phyloP scores from a whole-genome alignment of 2,797 vertebrate genomes.

The Siniperca undulata region DNA sequence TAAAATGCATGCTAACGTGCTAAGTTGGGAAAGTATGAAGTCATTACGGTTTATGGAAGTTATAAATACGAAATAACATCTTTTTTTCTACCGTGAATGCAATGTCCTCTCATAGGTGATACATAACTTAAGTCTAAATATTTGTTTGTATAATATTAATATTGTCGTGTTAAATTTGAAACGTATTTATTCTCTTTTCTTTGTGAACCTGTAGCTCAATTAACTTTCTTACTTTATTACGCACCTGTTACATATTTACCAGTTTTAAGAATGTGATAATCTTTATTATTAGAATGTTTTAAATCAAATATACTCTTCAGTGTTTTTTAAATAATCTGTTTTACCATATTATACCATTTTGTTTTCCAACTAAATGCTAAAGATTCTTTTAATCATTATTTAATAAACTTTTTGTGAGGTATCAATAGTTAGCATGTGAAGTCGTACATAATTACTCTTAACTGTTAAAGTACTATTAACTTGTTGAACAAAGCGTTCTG shows the following conservation, averaged over 20 bases:
- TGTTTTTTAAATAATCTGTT: slow-evolving; percentile 7
- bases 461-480: neutral
- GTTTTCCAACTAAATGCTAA: neutral
- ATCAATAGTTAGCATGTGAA: slow-evolving; percentile 6
- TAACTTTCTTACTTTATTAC: neutral
- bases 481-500: neutral
- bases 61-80: neutral
- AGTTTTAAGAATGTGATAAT: neutral
- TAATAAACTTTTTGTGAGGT: slow-evolving; percentile 31
- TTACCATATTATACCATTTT: neutral
- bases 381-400: neutral
- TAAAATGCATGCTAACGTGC: neutral
- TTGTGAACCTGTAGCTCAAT: neutral
- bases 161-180: neutral
- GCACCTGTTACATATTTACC: neutral
- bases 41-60: neutral
- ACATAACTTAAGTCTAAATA: neutral
- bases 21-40: neutral
- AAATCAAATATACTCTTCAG: slow-evolving; percentile 14
- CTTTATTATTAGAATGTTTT: neutral
- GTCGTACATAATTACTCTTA: neutral
- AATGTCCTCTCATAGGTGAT: neutral
- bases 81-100: neutral
- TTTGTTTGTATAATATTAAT: neutral
- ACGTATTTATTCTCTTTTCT: neutral